phyloP scores from a whole-genome alignment of 2,113 vertebrate genomes.

The Pungitius pungitius region DNA sequence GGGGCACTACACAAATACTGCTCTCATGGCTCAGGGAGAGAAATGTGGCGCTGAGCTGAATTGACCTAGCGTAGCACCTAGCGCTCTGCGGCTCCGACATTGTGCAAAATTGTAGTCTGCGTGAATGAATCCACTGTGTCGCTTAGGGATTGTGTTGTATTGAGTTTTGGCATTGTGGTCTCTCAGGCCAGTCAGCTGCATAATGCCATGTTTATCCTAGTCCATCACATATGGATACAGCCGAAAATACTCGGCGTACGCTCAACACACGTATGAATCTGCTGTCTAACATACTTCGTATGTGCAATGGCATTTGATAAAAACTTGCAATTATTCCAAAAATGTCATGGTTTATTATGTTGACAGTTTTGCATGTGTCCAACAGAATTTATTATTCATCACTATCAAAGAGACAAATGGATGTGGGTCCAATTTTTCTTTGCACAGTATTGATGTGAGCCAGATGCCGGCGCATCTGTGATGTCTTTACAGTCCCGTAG shows the following conservation, averaged over 20 bases:
- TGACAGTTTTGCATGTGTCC: not conserved
- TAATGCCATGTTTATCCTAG: not conserved
- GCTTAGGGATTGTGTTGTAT: not conserved
- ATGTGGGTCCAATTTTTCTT: not conserved
- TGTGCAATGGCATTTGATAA: not conserved
- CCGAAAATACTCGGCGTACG: not conserved
- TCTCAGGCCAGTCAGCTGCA: not conserved
- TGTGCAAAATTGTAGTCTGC: not conserved
- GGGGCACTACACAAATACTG: not conserved
- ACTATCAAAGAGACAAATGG: not conserved
- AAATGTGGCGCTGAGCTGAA: not conserved
- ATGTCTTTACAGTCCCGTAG: conserved; percentile 11
- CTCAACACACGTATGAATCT: not conserved
- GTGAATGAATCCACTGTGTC: not conserved
- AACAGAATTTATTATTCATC: not conserved
- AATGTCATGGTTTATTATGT: not conserved
- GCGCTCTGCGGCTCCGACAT: not conserved
- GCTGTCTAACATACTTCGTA: not conserved
- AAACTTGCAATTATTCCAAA: too few species aligned
- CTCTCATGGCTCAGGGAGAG: not conserved
- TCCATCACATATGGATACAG: not conserved
- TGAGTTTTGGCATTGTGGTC: not conserved
- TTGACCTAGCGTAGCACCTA: not conserved
- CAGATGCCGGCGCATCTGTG: conserved; percentile 25
- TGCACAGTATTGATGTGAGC: conserved; percentile 15